Evolutionary conservation across 1,140 invertebrate species (phyloP).

Genomic region (Coelopa frigida): DNA sequence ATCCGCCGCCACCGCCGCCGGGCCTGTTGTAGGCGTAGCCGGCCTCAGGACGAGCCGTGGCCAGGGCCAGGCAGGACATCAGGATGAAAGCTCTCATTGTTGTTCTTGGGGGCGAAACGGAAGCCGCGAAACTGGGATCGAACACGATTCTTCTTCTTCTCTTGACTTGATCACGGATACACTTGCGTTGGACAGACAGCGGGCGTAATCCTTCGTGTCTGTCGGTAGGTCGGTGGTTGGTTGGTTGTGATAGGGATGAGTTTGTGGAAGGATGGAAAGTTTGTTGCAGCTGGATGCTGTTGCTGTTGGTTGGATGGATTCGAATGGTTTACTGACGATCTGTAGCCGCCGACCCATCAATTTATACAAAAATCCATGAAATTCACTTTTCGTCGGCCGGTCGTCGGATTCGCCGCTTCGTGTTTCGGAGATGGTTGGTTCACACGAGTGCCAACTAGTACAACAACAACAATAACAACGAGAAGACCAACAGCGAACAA

Average conservation of each 20-base stretch:
- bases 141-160: not conserved
- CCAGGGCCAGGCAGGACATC: constrained; percentile 53
- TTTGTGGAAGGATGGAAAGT: constrained; percentile 15
- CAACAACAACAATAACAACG: too few species aligned
- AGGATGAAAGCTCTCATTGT: constrained; percentile 47
- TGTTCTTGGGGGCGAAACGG: too few species aligned
- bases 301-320: constrained; percentile 44
- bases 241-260: constrained; percentile 12
- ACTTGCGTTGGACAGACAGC: constrained; percentile 31
- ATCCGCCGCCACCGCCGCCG: constrained; percentile 43
- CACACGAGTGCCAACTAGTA: too few species aligned
- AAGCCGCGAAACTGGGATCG: not conserved
- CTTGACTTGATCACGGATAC: too few species aligned
- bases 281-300: constrained; percentile 12
- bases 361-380: constrained; percentile 40
- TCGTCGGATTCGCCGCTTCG: too few species aligned
- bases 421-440: too few species aligned
- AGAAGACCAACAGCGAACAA: too few species aligned
- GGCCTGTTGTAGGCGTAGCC: constrained; percentile 55
- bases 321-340: constrained; percentile 45
- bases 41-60: constrained; percentile 53
- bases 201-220: constrained; percentile 41
- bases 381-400: constrained; percentile 16
- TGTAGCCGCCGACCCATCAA: constrained; percentile 40
- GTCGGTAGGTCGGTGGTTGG: constrained; percentile 13